Base-by-base conservation (phyloP, 2,113 vertebrate species). In the Mirza zaza region DNA sequence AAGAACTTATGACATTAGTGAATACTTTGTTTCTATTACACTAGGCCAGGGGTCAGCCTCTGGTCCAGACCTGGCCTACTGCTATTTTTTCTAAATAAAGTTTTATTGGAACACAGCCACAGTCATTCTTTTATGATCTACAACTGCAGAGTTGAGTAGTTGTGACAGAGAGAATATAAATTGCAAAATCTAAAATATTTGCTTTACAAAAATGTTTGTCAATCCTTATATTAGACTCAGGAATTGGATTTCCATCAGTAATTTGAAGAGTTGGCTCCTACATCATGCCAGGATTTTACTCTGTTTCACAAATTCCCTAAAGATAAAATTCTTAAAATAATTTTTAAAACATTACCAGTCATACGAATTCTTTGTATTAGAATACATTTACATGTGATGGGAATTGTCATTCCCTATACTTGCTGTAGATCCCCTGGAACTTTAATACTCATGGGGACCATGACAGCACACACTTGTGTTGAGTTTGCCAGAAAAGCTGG, bases 171-270 rank as follows among this genome's bases (percentile, higher is more conserved):
- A 48, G 0, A 11, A 3, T 18, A 9, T 11, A 23, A 3, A 18
- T 12, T 10, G 3, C 5, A 42, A 90, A 84, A 18, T 48, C 65
- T 25, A 68, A 89, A 32, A 79, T 81, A 80, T 7, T 75, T 71
- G 63, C 57, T n/a, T 45, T 45, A 61, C n/a, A 39, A 59, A 73
- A 48, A 48, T 15, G 5, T 36, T 70, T n/a, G 27, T 39, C 14
- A 52, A 14, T 12, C 32, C 3, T 8, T 75, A 23, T 0, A 1
- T 1, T 59, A 67, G 25, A 50, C 25, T 3, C 3, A 6, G 11
- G 13, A 1, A 15, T 45, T 71, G 85, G 9, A 4, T 73, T 95
- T 83, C 29, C 20, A 95, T 34, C 9, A 32, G 12, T 57, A 36
- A 87, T 63, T 84, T 96, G 23, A 87, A 84, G 21, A 25, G 12